Evolutionary conservation across 2,113 vertebrate genomes (phyloP).

Genomic region (Xyrauchen texanus): DNA sequence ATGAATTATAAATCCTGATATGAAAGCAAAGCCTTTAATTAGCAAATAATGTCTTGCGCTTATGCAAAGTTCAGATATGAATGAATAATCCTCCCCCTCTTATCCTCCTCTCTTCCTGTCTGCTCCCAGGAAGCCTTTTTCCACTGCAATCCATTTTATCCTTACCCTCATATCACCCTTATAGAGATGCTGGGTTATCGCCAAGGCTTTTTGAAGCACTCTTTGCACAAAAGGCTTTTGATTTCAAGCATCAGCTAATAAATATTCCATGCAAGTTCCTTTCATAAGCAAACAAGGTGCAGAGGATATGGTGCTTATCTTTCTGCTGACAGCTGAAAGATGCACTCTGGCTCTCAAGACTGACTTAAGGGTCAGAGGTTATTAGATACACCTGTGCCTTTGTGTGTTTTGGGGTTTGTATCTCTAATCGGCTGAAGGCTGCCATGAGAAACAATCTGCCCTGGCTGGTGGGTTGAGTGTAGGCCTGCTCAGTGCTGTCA

Average conservation of each 20-base stretch:
- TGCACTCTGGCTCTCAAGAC: slow-evolving; percentile 54
- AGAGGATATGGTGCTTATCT: slow-evolving; percentile 70
- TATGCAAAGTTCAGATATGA: slow-evolving; percentile 60
- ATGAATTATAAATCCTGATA: slow-evolving; percentile 65
- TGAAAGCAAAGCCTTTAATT: slow-evolving; percentile 64
- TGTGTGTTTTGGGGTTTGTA: slow-evolving; percentile 22
- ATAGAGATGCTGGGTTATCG: slow-evolving; percentile 63
- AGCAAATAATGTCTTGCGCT: slow-evolving; percentile 65
- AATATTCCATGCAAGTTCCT: slow-evolving; percentile 76
- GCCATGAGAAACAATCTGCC: slow-evolving; percentile 43
- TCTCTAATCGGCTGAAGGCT: slow-evolving; percentile 43
- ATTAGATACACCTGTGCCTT: slow-evolving; percentile 13
- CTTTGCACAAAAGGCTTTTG: slow-evolving; percentile 68
- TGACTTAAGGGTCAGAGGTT: slow-evolving; percentile 54
- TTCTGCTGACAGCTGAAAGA: slow-evolving; percentile 61
- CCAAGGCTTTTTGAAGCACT: slow-evolving; percentile 61
- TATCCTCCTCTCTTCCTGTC: slow-evolving; percentile 36
- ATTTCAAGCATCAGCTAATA: slow-evolving; percentile 70
- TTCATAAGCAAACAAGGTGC: slow-evolving; percentile 74
- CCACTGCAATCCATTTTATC: slow-evolving; percentile 45
- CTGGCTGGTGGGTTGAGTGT: slow-evolving; percentile 34
- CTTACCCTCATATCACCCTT: slow-evolving; percentile 56
- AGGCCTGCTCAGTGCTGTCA: slow-evolving; percentile 33
- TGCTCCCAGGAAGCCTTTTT: slow-evolving; percentile 50
- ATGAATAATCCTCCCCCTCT: slow-evolving; percentile 56